Conservation (phyloP, 2,113 vertebrate species). For the Fregetta grallaria region DNA sequence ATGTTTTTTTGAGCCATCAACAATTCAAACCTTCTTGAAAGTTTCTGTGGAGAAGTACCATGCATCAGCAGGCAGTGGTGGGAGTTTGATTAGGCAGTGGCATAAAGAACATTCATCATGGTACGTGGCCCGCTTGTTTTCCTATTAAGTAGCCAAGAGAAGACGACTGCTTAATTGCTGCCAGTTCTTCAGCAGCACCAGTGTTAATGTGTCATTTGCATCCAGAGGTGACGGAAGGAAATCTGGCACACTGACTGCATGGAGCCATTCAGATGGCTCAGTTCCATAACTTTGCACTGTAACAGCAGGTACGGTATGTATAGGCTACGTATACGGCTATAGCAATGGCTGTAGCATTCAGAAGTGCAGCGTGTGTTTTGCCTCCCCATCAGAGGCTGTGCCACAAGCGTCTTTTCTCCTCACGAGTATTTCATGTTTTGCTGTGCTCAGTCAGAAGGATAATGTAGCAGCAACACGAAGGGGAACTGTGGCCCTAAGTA, state of each 20-base stretch:
- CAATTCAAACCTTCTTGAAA: not conserved
- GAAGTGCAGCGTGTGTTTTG: rapidly evolving
- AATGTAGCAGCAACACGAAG: not conserved
- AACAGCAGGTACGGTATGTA: rapidly evolving
- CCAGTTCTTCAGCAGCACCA: not conserved
- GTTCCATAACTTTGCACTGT: not conserved
- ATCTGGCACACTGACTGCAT: not conserved
- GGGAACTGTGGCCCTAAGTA: not conserved
- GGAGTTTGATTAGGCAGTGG: not conserved
- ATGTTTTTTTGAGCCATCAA: not conserved
- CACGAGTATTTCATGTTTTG: not conserved
- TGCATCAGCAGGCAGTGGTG: not conserved
- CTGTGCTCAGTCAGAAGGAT: not conserved
- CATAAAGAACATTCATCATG: not conserved
- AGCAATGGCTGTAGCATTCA: not conserved
- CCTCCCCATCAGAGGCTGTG: rapidly evolving
- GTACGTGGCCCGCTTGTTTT: not conserved
- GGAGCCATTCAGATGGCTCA: not conserved
- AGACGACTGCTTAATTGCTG: not conserved
- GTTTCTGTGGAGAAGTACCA: not conserved
- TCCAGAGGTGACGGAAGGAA: not conserved
- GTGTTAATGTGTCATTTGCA: not conserved
- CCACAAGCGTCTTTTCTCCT: not conserved
- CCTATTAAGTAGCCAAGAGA: not conserved
- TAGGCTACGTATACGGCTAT: too few relatives aligned